Percentiles rank a stretch among this genome's conserved stretches.
Evolutionary conservation across 2,888 invertebrate genomes (phyloP).

Genomic region (Atrina japonica): DNA sequence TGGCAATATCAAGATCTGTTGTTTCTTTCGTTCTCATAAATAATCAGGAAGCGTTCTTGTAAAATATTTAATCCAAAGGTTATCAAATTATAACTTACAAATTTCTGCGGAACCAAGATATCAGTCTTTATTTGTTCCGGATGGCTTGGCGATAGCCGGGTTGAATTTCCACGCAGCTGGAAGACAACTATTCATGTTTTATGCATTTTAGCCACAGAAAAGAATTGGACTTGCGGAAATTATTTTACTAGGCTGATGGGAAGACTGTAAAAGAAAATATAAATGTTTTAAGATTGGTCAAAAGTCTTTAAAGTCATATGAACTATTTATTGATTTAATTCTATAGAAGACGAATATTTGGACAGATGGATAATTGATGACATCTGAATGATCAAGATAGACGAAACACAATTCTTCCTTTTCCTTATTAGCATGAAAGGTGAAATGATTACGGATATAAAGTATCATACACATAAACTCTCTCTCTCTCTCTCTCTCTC

Average conservation of each 20-base stretch:
- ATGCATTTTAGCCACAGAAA: background rate
- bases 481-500: too few species aligned
- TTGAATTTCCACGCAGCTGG: conserved; percentile 25
- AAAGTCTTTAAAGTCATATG: too few species aligned
- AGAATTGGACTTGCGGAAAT: background rate
- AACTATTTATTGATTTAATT: too few species aligned
- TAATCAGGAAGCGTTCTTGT: background rate
- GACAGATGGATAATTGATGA: too few species aligned
- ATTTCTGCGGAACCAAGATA: background rate
- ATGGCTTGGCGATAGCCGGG: conserved; percentile 12
- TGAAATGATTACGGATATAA: too few species aligned
- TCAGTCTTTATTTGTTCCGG: conserved; percentile 17
- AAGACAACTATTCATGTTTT: background rate
- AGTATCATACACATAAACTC: too few species aligned
- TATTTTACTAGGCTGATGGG: conserved; percentile 5
- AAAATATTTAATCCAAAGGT: conserved; percentile 8
- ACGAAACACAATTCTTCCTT: too few species aligned
- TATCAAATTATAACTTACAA: conserved; percentile 1
- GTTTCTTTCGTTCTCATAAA: conserved; percentile 4
- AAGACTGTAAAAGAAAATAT: conserved; percentile 12
- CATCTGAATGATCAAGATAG: too few species aligned
- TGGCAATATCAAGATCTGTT: background rate
- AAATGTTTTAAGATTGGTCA: conserved; percentile 8
- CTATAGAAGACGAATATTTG: too few species aligned
- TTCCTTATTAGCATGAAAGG: too few species aligned